phyloP scores from a whole-genome alignment of 1,140 invertebrate species.

The Pantala flavescens region DNA sequence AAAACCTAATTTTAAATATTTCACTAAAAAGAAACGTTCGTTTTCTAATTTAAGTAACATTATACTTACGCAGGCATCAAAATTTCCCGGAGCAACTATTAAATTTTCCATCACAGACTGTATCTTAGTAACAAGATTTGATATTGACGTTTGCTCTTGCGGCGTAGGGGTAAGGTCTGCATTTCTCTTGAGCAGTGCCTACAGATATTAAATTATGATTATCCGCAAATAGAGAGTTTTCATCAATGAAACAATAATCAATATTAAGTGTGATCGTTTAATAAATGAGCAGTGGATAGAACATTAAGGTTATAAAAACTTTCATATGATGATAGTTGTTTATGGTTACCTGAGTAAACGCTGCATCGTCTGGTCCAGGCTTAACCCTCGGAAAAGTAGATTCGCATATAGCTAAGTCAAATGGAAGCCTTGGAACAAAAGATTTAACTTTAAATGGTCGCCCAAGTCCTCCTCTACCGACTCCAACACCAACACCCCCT shows the following conservation, averaged over 20 bases:
- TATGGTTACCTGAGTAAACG: constrained; percentile 60
- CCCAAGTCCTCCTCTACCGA: constrained; percentile 26
- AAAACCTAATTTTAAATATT: too few relatives aligned
- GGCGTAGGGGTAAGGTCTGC: constrained; percentile 79
- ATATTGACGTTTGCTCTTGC: constrained; percentile 78
- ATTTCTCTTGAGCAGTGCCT: constrained; percentile 84
- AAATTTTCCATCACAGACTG: constrained; percentile 87
- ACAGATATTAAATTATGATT: constrained; percentile 20
- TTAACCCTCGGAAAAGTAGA: constrained; percentile 78
- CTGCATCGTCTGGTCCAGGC: constrained; percentile 65
- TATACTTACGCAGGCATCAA: constrained; percentile 88
- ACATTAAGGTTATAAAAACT: too few relatives aligned
- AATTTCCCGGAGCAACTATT: constrained; percentile 82
- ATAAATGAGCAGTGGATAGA: too few relatives aligned
- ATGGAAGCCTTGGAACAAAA: constrained; percentile 75
- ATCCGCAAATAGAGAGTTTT: too few relatives aligned
- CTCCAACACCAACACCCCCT: neutral
- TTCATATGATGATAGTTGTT: too few relatives aligned
- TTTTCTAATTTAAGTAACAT: too few relatives aligned
- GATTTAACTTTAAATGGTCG: constrained; percentile 42
- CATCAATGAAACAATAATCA: too few relatives aligned
- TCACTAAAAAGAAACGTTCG: too few relatives aligned
- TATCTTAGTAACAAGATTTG: constrained; percentile 87
- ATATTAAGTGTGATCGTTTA: too few relatives aligned
- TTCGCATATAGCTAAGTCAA: constrained; percentile 82